Conservation (phyloP, 2,888 invertebrate species). For the Lithophane ornitopus region DNA sequence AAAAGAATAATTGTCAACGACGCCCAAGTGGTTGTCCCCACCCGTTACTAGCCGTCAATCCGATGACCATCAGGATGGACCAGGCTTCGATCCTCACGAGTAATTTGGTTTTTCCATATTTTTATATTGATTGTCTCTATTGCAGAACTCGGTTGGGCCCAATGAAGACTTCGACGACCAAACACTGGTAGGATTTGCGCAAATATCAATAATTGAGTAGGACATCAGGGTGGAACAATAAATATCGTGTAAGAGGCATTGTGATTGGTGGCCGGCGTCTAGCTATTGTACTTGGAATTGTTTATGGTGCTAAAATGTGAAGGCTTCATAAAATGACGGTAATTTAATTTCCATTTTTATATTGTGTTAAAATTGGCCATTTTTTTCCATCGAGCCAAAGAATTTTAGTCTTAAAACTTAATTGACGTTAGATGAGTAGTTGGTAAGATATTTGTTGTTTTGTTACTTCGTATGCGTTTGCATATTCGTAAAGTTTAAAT, state of each 20-base stretch:
- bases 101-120: background rate
- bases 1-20: no score
- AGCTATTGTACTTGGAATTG: constrained; percentile 68
- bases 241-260: constrained; percentile 38
- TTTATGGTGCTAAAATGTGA: constrained; percentile 73
- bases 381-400: constrained; percentile 67
- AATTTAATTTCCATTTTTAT: constrained; percentile 51
- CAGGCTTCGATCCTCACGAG: background rate
- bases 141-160: constrained; percentile 92
- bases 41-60: background rate
- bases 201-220: constrained; percentile 97
- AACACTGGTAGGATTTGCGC: constrained; percentile 98
- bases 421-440: constrained; percentile 54
- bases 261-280: constrained; percentile 50
- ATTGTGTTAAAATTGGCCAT: constrained; percentile 61
- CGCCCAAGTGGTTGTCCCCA: no score
- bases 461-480: constrained; percentile 54
- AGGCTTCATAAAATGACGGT: constrained; percentile 62
- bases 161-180: constrained; percentile 98
- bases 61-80: background rate
- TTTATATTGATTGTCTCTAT: constrained; percentile 70
- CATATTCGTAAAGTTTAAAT: constrained; percentile 56
- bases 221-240: constrained; percentile 35
- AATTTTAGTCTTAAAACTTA: constrained; percentile 66
- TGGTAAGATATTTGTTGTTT: constrained; percentile 61